Base-by-base conservation (phyloP, 1,140 invertebrate genomes). In the Drosophila bocki region DNA sequence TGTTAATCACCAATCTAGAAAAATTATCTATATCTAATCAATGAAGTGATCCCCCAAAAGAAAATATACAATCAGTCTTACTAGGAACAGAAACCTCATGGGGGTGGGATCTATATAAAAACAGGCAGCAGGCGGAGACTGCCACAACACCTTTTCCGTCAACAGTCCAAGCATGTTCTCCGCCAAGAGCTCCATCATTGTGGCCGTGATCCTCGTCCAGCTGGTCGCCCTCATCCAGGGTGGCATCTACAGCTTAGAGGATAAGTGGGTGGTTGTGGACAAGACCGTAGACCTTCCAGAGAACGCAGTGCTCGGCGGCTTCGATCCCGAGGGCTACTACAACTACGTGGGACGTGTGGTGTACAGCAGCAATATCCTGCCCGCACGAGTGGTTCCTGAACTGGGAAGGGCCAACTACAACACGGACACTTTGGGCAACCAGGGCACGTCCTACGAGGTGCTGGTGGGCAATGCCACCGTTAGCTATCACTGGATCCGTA, bases 261-360 rank as follows among this genome's bases (percentile, higher is more conserved):
- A 83, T 47, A 45, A 32, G 0, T 83, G 80, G 81, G 35, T 68
- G 0, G 0, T 8, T 5, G 32, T 13, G 47, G 70, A 71, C 19
- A 76, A 48, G 44, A 19, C 75, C 0, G 2, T 8, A n/a, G 51
- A 68, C 1, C 63, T 84, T 9, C 77, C 72, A 1, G 64, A 80
- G 0, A 50, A 61, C 3, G 74, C 51, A 11, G 74, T 84, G 0
- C n/a, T 77, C 0, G 82, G 72, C 0, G 82, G 77, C 29, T 35
- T 59, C 11, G 81, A 84, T 70, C 42, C 72, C 2, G 19, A 61
- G 1, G 82, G 82, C 4, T 83, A 70, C 29, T 50, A 78, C n/a
- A 78, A 44, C 57, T 83, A 70, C 29, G 80, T 83, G 29, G 80
- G 64, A 0, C 79, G 79, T 42, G 48, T 61, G 2, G 0, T 0